Percentiles rank a stretch among this genome's conserved stretches.
These are phyloP conservation scores for Latrodectus hesperus DNA, from an alignment of 2,888 invertebrate species.

Conservation along the genomic window DNA sequence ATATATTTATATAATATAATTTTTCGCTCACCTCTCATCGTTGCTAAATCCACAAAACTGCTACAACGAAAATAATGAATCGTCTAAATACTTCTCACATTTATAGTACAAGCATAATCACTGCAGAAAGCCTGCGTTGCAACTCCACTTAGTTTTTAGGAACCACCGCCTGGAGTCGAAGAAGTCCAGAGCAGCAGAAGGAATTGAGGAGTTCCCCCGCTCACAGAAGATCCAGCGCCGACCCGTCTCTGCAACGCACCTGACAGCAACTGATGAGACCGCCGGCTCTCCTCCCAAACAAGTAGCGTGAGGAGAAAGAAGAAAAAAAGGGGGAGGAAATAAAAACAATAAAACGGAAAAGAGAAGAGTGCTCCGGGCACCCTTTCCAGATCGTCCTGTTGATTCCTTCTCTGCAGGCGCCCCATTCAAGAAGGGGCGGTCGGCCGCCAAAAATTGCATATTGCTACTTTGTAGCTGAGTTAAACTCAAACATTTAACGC, in stretches of 20 bases:
- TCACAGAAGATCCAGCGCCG: not conserved
- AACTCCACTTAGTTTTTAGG: not conserved
- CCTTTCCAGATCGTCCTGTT: not conserved
- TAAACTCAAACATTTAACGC: not conserved
- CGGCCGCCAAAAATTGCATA: not conserved
- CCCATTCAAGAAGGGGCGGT: not conserved
- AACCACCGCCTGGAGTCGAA: not conserved
- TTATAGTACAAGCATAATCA: not conserved
- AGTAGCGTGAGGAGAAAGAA: constrained; percentile 16
- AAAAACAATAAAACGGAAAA: constrained; percentile 7
- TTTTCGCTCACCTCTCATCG: constrained; percentile 20
- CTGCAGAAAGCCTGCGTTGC: constrained; percentile 3
- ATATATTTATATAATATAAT: too few relatives aligned
- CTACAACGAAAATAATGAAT: constrained; percentile 2
- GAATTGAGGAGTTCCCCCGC: not conserved
- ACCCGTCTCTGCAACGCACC: constrained; percentile 19
- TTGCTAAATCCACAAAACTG: constrained; percentile 14
- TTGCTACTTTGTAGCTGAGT: not conserved
- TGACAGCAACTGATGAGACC: constrained; percentile 30
- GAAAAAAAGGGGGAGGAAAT: not conserved
- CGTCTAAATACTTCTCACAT: not conserved
- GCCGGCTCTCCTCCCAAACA: constrained; percentile 29
- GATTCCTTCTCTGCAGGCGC: not conserved
- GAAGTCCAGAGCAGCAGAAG: not conserved
- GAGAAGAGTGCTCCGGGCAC: constrained; percentile 12